These are phyloP conservation scores for Eutolmus rufibarbis DNA, from an alignment of 2,888 invertebrate genomes.

Conservation along the genomic window DNA sequence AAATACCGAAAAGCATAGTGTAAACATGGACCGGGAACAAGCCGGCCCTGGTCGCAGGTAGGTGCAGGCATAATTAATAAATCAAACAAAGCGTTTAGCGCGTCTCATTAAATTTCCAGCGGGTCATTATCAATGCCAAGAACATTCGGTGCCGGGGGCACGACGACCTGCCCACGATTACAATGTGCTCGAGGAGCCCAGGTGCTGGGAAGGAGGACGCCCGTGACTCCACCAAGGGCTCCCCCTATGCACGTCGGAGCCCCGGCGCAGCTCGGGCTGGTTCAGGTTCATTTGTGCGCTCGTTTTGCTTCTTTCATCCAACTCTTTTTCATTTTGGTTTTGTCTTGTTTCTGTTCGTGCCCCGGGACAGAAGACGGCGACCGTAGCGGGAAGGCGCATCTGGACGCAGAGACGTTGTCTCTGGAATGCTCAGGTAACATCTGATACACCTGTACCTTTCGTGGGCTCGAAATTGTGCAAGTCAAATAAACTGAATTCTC, in stretches of 20 bases:
- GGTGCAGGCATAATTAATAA: constrained; percentile 23
- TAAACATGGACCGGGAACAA: background rate
- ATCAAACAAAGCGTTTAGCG: constrained; percentile 23
- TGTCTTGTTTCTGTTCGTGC: background rate
- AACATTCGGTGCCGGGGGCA: background rate
- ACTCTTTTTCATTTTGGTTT: background rate
- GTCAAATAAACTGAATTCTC: background rate
- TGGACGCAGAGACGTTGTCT: background rate
- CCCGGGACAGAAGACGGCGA: background rate
- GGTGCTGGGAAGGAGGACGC: background rate
- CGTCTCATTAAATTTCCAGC: constrained; percentile 28
- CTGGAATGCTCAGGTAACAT: background rate
- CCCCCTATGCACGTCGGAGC: background rate
- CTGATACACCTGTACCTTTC: background rate
- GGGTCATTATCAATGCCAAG: constrained; percentile 22
- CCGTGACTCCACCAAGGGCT: background rate
- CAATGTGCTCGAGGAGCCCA: background rate
- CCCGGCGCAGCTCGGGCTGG: background rate
- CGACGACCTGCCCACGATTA: background rate
- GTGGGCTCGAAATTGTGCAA: background rate
- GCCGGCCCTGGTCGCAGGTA: background rate
- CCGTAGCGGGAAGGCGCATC: background rate
- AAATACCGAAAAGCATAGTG: background rate
- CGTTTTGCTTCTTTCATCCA: background rate
- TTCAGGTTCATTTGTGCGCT: background rate